Evolutionary conservation across 2,797 vertebrate genomes (phyloP).

Genomic region (Enteromius trimaculatus): DNA sequence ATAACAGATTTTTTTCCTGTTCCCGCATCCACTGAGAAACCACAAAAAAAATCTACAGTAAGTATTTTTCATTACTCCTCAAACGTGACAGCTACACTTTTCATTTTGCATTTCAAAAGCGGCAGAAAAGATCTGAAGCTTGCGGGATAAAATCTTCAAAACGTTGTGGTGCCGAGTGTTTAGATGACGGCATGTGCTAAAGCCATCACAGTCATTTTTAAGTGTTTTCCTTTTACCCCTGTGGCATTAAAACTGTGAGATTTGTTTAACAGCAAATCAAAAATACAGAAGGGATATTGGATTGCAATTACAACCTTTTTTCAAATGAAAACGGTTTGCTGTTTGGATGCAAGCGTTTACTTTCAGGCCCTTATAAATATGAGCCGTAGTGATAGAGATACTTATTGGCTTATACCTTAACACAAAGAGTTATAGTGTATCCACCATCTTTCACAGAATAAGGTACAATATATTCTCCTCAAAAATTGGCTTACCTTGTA

Average conservation of each 20-base stretch:
- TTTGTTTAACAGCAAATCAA: conserved; percentile 45
- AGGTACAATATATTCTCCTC: neutral
- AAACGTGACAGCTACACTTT: conserved; percentile 33
- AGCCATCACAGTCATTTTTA: conserved; percentile 60
- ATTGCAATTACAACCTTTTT: neutral
- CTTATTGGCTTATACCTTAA: neutral
- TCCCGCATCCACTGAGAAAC: neutral
- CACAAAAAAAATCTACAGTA: neutral
- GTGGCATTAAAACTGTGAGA: conserved; percentile 39
- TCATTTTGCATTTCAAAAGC: conserved; percentile 50
- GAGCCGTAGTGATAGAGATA: neutral
- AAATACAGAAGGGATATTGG: conserved; percentile 24
- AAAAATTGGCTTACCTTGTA: neutral
- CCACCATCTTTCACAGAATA: neutral
- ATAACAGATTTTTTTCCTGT: neutral
- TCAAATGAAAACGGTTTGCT: neutral
- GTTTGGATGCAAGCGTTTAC: too few species aligned
- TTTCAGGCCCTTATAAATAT: neutral
- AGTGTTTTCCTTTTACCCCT: conserved; percentile 42
- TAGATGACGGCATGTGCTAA: conserved; percentile 53
- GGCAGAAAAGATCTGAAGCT: conserved; percentile 49
- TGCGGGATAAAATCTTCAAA: conserved; percentile 58
- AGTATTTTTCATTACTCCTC: conserved; percentile 26
- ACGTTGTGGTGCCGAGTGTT: conserved; percentile 61
- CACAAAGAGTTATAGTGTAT: neutral